phyloP scores from a whole-genome alignment of 2,113 vertebrate species.

The Athene cunicularia region DNA sequence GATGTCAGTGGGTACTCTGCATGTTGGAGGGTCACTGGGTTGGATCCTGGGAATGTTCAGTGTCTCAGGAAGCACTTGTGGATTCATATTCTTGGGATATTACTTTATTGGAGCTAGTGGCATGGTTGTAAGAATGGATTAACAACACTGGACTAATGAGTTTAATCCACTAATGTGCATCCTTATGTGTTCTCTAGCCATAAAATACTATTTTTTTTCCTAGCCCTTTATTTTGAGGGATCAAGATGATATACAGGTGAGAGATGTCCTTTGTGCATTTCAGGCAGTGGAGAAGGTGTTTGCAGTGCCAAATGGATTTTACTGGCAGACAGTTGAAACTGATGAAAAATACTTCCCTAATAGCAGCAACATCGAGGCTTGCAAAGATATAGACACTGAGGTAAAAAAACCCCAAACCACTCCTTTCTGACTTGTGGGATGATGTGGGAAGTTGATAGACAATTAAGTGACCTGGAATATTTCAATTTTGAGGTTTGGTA shows the following conservation, averaged over 20 bases:
- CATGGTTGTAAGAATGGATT: neutral
- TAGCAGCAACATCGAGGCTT: slow-evolving; percentile 26
- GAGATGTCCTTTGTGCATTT: slow-evolving; percentile 10
- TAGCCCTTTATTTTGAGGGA: neutral
- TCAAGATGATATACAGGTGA: neutral
- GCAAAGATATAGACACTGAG: slow-evolving; percentile 62
- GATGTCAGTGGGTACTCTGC: neutral
- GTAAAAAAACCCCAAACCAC: slow-evolving; percentile 20
- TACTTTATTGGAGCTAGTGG: neutral
- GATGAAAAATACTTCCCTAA: slow-evolving; percentile 65
- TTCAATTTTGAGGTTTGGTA: neutral
- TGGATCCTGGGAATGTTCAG: neutral
- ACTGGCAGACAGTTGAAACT: slow-evolving; percentile 79
- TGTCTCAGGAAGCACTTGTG: neutral
- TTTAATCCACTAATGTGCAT: neutral
- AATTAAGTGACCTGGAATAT: neutral
- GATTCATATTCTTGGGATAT: neutral
- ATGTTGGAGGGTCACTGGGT: neutral
- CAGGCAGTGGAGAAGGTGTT: slow-evolving; percentile 74
- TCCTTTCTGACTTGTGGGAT: neutral
- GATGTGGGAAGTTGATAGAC: neutral
- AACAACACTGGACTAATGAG: neutral
- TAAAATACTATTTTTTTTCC: neutral
- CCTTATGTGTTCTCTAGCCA: neutral
- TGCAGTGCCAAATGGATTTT: slow-evolving; percentile 69